Base-by-base conservation (phyloP, 2,113 vertebrate species). In the Indri indri region DNA sequence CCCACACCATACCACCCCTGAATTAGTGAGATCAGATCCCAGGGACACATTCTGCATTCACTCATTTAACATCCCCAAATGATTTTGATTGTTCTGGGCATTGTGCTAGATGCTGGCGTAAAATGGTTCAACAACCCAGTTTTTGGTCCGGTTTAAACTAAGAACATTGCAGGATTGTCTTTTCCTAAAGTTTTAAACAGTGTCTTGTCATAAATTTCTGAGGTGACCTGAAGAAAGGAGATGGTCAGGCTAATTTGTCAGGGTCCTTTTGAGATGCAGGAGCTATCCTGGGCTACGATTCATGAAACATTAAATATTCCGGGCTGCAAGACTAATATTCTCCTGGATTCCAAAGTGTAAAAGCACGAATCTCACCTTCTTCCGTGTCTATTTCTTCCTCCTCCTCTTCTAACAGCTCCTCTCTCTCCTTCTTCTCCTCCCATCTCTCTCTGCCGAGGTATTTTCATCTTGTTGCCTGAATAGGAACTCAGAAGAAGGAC, bases 171-270 rank as follows among this genome's bases (percentile, higher is more conserved):
- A 52, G 59, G 23, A 25, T 1, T 71, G 70, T 59, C 80, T 96
- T 84, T 95, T 81, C 85, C 65, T 91, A 9, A 68, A 61, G 57
- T 73, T 81, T 59, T 3, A 84, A 91, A 65, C 10, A 85, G 30
- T 34, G 10, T 34, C 5, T 40, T 86, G 70, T 73, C 59, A 30
- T 37, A 52, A 61, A 17, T 87, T 93, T 74, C 70, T 90, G 81
- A 88, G 30, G 70, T 37, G 74, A 88, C 32, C 23, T 95, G 65
- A 91, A 83, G 91, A 87, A 88, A 95, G 34, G 50, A 79, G 88
- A 57, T 1, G 14, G 23, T 1, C n/a, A 88, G 76, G 18, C 52
- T 70, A 50, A 91, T 73, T 74, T 52, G 25, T 45, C 50, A 65
- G 34, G 32, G 63, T 83, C 30, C 42, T 81, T 74, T 8, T 8